Percentiles rank a stretch among this genome's conserved stretches.
Evolutionary conservation across 2,113 vertebrate genomes (phyloP).

Genomic region (Osmerus mordax): DNA sequence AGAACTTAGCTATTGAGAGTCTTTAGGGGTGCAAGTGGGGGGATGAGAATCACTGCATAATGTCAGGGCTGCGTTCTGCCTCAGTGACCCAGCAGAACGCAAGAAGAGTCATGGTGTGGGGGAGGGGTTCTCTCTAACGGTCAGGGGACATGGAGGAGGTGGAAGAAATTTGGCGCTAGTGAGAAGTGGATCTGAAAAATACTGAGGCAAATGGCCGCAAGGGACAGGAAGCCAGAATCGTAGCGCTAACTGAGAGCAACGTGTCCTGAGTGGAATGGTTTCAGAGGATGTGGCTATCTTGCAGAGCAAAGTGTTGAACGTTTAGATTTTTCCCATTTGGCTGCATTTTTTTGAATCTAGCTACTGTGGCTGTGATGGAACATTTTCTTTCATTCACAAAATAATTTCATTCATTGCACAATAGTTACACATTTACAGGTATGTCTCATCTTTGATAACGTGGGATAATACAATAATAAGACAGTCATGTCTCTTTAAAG

Average conservation of each 20-base stretch:
- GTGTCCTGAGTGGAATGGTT: too few relatives aligned
- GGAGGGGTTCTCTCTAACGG: constrained; percentile 67
- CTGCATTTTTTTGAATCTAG: background rate
- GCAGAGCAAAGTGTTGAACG: too few relatives aligned
- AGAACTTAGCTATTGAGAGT: constrained; percentile 45
- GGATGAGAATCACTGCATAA: constrained; percentile 63
- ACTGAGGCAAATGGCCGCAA: too few relatives aligned
- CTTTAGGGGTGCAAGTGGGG: constrained; percentile 44
- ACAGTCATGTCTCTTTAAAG: too few relatives aligned
- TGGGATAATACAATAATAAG: background rate
- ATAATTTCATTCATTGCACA: background rate
- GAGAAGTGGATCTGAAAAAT: constrained; percentile 6
- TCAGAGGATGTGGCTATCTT: too few relatives aligned
- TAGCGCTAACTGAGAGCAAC: too few relatives aligned
- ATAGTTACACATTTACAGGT: background rate
- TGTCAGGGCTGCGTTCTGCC: constrained; percentile 74
- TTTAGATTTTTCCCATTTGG: too few relatives aligned
- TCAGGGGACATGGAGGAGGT: constrained; percentile 65
- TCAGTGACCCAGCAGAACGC: constrained; percentile 66
- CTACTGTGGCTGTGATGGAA: background rate
- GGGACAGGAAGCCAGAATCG: too few relatives aligned
- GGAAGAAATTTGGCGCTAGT: constrained; percentile 59
- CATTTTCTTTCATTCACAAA: too few relatives aligned
- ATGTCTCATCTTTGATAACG: background rate
- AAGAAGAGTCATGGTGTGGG: constrained; percentile 61